A percentile compares a stretch with the other conserved stretches of the same genome.
phyloP scores from a whole-genome alignment of 2,888 invertebrate genomes.

The Tetragonisca angustula region DNA sequence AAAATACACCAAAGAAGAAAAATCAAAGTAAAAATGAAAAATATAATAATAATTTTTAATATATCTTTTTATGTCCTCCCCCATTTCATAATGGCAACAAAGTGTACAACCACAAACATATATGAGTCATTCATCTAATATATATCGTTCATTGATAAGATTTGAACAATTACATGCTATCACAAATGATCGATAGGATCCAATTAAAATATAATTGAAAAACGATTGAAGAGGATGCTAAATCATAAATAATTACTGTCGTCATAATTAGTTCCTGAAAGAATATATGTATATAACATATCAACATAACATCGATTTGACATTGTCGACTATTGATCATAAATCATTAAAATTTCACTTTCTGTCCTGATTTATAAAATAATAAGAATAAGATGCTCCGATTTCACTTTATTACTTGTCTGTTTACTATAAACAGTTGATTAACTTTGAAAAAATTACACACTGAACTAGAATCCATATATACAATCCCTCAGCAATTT shows the following conservation, averaged over 20 bases:
- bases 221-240: slow-evolving; percentile 1
- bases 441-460: neutral
- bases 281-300: neutral
- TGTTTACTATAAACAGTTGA: neutral
- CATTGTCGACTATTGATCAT: neutral
- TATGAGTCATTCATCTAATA: neutral
- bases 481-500: neutral
- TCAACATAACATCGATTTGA: slow-evolving; percentile 4
- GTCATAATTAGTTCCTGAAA: neutral
- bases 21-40: neutral
- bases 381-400: neutral
- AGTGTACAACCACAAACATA: neutral
- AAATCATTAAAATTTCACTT: neutral
- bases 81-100: neutral
- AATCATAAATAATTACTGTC: slow-evolving; percentile 7
- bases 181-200: slow-evolving; percentile 30
- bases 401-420: neutral
- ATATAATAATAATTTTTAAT: neutral
- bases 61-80: neutral
- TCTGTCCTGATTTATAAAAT: neutral
- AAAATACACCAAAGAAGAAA: neutral
- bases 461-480: neutral
- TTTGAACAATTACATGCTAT: slow-evolving; percentile 12
- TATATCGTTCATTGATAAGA: neutral
- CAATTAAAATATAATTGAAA: slow-evolving; percentile 10